Conservation (phyloP, 2,797 vertebrate species). For the Coracias cyanogaster region DNA sequence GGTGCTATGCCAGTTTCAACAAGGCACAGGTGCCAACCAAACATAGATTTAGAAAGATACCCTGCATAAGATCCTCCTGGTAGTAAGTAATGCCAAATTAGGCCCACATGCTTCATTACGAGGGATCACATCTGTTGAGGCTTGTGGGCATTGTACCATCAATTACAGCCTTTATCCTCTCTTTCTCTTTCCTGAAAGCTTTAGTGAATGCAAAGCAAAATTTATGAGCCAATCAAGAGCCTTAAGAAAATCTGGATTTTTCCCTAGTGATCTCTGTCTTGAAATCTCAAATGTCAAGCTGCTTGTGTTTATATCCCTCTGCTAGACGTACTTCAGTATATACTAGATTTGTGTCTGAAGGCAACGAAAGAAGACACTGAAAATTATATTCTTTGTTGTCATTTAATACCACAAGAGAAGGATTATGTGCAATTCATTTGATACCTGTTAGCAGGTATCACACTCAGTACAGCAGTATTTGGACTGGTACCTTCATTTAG, state of each 20-base stretch:
- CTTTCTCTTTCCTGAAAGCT: conserved; percentile 74
- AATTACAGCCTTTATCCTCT: conserved; percentile 75
- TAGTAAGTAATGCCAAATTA: conserved; percentile 81
- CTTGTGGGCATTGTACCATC: conserved; percentile 79
- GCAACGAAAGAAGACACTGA: background rate
- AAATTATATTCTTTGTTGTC: background rate
- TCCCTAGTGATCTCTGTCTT: background rate
- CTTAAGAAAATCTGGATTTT: conserved; percentile 46
- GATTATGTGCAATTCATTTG: background rate
- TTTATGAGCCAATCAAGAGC: conserved; percentile 52
- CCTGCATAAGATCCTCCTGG: conserved; percentile 79
- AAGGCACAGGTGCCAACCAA: conserved; percentile 83
- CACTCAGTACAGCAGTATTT: background rate
- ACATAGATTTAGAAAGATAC: conserved; percentile 80
- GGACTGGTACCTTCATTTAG: background rate
- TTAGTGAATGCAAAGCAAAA: conserved; percentile 61
- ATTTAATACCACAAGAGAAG: background rate
- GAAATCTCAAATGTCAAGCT: conserved; percentile 37
- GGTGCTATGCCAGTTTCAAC: conserved; percentile 81
- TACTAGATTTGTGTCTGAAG: conserved; percentile 1
- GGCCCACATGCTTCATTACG: conserved; percentile 82
- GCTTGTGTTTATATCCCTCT: conserved; percentile 11
- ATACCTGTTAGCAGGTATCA: background rate
- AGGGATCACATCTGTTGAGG: conserved; percentile 82
- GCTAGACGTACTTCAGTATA: background rate